Conservation (phyloP, 2,113 vertebrate genomes). For the Myrmecophaga tridactyla region DNA sequence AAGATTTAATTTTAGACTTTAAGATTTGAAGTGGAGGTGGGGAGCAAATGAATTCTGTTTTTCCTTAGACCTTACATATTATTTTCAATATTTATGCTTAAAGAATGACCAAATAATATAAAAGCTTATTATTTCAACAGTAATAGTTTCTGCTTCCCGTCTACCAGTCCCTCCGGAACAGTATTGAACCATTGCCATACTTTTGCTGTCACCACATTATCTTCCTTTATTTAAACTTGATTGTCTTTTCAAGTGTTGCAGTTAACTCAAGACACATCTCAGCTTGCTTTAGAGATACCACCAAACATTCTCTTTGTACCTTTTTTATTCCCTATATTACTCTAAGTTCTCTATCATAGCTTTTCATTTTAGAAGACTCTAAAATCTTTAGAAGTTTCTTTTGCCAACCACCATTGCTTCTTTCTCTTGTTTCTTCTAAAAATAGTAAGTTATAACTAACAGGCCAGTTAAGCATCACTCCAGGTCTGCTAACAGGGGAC, state of each 20-base stretch:
- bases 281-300: neutral
- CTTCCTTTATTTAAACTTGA: neutral
- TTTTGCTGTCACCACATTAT: neutral
- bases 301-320: neutral
- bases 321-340: neutral
- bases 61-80: neutral
- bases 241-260: neutral
- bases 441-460: neutral
- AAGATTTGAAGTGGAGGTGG: neutral
- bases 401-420: neutral
- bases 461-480: neutral
- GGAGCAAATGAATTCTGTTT: neutral
- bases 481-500: neutral
- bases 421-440: neutral
- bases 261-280: neutral
- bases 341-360: neutral
- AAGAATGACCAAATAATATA: neutral
- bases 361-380: neutral
- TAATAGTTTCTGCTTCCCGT: neutral
- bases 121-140: neutral
- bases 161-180: neutral
- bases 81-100: neutral
- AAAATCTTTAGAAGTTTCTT: neutral
- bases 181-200: too few relatives aligned
- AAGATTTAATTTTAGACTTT: conserved; percentile 21